phyloP scores from a whole-genome alignment of 2,113 vertebrate genomes.

The Lathamus discolor region DNA sequence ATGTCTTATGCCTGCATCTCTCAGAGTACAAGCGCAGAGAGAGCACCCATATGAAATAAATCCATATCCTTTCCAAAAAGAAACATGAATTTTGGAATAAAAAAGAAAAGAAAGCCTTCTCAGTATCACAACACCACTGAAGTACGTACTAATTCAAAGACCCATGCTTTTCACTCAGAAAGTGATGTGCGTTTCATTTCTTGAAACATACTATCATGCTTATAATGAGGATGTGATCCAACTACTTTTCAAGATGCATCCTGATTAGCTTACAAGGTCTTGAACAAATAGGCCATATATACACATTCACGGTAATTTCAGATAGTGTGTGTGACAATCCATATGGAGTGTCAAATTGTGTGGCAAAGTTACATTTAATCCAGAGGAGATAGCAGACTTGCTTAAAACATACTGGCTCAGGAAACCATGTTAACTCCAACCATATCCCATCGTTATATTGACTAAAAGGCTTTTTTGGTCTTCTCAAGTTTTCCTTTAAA shows the following conservation, averaged over 20 bases:
- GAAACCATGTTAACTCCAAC: neutral
- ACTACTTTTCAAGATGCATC: neutral
- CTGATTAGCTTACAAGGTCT: neutral
- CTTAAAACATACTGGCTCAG: neutral
- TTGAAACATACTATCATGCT: neutral
- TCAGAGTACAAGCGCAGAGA: neutral
- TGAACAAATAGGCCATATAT: rapidly evolving
- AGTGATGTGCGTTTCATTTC: neutral
- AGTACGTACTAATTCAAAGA: neutral
- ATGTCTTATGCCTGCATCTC: neutral
- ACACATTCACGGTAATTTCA: neutral
- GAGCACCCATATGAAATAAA: neutral
- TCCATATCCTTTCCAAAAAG: neutral
- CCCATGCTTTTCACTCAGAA: neutral
- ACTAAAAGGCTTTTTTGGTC: neutral
- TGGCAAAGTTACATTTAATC: neutral
- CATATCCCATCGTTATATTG: neutral
- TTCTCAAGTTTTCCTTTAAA: neutral
- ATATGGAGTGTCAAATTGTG: neutral
- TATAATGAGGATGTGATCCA: neutral
- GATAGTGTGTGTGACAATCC: neutral
- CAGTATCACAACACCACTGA: neutral
- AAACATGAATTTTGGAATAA: neutral
- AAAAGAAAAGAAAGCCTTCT: neutral
- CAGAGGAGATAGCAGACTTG: neutral